Evolutionary conservation across 2,113 vertebrate species (phyloP), one percentile per base, ranked within the genome.

Genomic region (Parotia lawesii): DNA sequence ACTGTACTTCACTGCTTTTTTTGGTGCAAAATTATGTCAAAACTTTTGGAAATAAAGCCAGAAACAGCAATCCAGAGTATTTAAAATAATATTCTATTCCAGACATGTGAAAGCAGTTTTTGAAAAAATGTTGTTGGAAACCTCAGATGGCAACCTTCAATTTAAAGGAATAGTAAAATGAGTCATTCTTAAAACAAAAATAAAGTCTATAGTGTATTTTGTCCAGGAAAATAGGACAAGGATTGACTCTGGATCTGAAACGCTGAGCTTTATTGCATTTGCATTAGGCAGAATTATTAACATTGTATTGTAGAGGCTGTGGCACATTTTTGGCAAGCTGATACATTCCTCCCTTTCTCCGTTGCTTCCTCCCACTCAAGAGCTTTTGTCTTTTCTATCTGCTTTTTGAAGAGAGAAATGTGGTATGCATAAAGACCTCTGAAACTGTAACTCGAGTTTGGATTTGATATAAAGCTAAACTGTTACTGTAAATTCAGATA

Each of bases 251-350:
- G 75, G 82, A 74, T 88, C 51, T 71, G 56, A 93, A 95, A 70
- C 57, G 50, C 56, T 94, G 87, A 80, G 33, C 90, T 91, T 96
- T 89, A 93, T 90, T 90, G 75, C 72, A 11, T 93, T 95, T 92
- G 67, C 93, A 90, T 93, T 91, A 77, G 64, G 60, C 92, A 71
- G 82, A 95, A 83, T 96, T 94, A 91, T 94, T 95, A 95, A 84
- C 75, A 73, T 67, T 90, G 83, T 89, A 78, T 86, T 94, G 54
- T 91, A 93, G 61, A 77, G 65, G 28, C 87, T 80, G 87, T 95
- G 85, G 87, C 72, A 83, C 91, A 97, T 96, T 95, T 97, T 95
- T 96, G 96, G 95, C 93, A 90, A 71, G 91, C 89, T 66, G 81
- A 56, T 94, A 70, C 94, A 95, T 96, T 96, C 96, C n/a, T 96